Evolutionary conservation across 2,888 invertebrate genomes (phyloP), one percentile per base, ranked within the genome.

Genomic region (Hyles lineata): DNA sequence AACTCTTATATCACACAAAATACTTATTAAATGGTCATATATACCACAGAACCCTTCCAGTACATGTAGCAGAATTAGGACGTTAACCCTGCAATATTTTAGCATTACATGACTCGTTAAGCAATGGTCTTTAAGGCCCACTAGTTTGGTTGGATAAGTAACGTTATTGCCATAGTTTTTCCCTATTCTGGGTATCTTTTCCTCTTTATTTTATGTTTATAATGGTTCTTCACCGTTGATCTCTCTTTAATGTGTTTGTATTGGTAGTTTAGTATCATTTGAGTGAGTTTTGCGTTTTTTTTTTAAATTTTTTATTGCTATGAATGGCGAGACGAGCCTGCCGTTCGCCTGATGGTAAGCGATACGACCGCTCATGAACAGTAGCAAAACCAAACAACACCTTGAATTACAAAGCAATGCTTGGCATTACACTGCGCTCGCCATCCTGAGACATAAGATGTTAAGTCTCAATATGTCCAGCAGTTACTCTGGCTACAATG

Each of bases 1-100:
- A 25, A 29, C 59, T n/a, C 43, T 55, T 67, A 72, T 61, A 21
- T 50, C 59, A 59, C 59, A 21, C 67, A 72, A 59, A 72, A 70
- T 52, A 72, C 61, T 19, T 61, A 55, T 69, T 50, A 73, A 70
- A 70, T 62, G 61, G 32, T 62, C 61, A 50, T 25, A 70, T 35
- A 61, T 62, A 61, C 70, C 55, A 70, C 55, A 67, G 69, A 75
- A 79, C 80, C 78, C 76, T 86, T 85, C 82, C 84, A 77, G 77
- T 83, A 81, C 79, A 87, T 87, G 82, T 78, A 83, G 77, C 80
- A 76, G 80, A 79, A 84, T 86, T 83, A 81, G 79, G 81, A 81
- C 79, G 80, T 83, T 82, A 82, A 79, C 79, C 83, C 78, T 72
- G 70, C 79, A 77, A 83, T 85, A 84, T 82, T 81, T 84, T 80